Percentiles rank a stretch among this genome's conserved stretches.
Conservation (phyloP, 2,113 vertebrate genomes). For the Petaurus breviceps region DNA sequence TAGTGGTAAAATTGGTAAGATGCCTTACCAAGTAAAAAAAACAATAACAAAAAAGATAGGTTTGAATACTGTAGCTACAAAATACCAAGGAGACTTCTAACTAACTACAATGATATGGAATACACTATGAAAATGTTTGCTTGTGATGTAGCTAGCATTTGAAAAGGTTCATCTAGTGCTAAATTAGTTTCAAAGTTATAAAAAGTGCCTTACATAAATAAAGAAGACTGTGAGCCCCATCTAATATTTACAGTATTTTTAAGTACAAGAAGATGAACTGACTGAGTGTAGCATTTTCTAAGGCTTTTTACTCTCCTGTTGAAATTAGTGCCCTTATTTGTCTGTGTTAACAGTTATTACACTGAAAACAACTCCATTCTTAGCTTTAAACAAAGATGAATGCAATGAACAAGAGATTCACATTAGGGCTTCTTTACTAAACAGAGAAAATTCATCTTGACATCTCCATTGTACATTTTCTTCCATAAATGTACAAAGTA, state of each 20-base stretch:
- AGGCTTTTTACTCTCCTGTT: conserved; percentile 76
- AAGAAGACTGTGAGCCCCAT: conserved; percentile 81
- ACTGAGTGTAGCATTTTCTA: conserved; percentile 77
- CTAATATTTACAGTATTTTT: conserved; percentile 82
- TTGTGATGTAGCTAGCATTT: conserved; percentile 84
- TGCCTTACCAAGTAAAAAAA: conserved; percentile 77
- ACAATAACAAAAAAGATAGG: conserved; percentile 56
- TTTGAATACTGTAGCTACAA: conserved; percentile 82
- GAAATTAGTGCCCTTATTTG: conserved; percentile 77
- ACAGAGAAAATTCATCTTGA: conserved; percentile 57
- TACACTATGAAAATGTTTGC: conserved; percentile 86
- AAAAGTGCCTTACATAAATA: conserved; percentile 88
- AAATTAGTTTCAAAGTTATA: conserved; percentile 87
- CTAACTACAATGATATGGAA: conserved; percentile 81
- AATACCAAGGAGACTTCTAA: conserved; percentile 84
- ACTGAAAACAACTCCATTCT: conserved; percentile 71
- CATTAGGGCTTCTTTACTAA: conserved; percentile 54
- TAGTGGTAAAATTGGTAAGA: conserved; percentile 80
- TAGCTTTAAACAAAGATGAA: conserved; percentile 66
- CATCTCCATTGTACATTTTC: conserved; percentile 34
- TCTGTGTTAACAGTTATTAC: conserved; percentile 76
- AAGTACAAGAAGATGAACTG: conserved; percentile 69
- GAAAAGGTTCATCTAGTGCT: conserved; percentile 86
- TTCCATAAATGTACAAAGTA: conserved; percentile 48
- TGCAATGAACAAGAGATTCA: conserved; percentile 40